Base-by-base conservation (phyloP, 2,888 invertebrate species). In the Euspilapteryx auroguttella region DNA sequence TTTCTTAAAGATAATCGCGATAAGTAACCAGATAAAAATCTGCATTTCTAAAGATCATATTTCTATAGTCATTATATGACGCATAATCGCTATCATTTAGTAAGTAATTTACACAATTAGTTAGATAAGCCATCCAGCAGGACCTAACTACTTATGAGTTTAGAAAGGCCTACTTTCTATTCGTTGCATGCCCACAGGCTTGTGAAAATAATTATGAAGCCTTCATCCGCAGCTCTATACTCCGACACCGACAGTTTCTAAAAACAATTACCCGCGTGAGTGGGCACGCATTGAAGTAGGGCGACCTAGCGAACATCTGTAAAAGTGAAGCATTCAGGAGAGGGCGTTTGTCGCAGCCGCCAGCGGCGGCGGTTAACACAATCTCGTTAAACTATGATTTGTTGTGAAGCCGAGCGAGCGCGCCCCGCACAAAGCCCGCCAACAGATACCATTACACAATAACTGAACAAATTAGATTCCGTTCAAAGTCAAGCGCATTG, bases 381-480 rank as follows among this genome's bases (percentile, higher is more conserved):
- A 59, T 63, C 68, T 68, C 62, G 61, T 71, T 73, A 73, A 71
- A 57, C 50, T 65, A 66, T 66, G 62, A 69, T 71, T 71, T 73
- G 66, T 69, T 66, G 69, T 71, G 68, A 58, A 69, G 66, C 73
- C 75, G 59, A 68, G 51, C 71, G 42, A 39, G 33, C 44, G 55
- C 61, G 58, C 52, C 53, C 42, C 44, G 45, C 48, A 58, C 62
- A 57, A 52, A 52, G 49, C 51, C 49, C 48, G 39, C 52, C 41
- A 45, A 46, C 49, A 43, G 58, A 59, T 68, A 66, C 47, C 56
- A 57, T 71, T 68, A 66, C 69, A 75, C 71, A 73, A 73, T 71
- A 68, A 71, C 65, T 58, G 49, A 58, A 65, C 66, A 73, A 73
- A 73, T 75, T 73, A 73, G 71, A 75, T 75, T 73, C 66, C 61